Percentiles rank a stretch among this genome's conserved stretches.
Evolutionary conservation across 35 echinoderm and acorn worm species (phyloP).

Genomic region (Antedon bifida): DNA sequence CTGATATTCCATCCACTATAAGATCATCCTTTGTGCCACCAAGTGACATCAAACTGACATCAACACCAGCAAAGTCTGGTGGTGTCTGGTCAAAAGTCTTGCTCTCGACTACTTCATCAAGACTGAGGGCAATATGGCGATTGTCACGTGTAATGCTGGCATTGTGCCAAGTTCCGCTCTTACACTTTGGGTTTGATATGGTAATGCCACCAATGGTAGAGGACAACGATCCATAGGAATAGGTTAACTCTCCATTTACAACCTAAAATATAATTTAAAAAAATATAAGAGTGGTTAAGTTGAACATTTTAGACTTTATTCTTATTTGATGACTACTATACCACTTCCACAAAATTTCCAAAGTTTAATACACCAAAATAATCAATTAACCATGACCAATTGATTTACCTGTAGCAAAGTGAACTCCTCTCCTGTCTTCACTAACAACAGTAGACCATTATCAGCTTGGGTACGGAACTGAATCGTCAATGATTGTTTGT

Average conservation of each 20-base stretch:
- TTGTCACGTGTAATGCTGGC: conserved; percentile 32
- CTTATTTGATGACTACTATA: too few relatives aligned
- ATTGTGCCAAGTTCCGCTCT: conserved; percentile 66
- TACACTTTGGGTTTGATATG: background rate
- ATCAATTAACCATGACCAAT: too few relatives aligned
- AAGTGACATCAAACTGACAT: conserved; percentile 27
- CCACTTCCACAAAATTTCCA: too few relatives aligned
- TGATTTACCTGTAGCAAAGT: conserved; percentile 63
- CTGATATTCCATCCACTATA: conserved; percentile 30
- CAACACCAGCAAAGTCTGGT: conserved; percentile 63
- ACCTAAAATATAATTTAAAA: conserved; percentile 17
- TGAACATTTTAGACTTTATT: too few relatives aligned
- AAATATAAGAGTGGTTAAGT: too few relatives aligned
- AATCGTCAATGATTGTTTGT: conserved; percentile 26
- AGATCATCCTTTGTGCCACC: conserved; percentile 45
- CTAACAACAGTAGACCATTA: conserved; percentile 44
- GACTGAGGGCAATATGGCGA: conserved; percentile 21
- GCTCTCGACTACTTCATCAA: conserved; percentile 26
- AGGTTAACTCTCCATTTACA: conserved; percentile 21
- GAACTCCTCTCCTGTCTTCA: conserved; percentile 43
- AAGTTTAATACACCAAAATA: too few relatives aligned
- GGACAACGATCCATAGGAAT: conserved; percentile 33
- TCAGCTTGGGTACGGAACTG: conserved; percentile 44
- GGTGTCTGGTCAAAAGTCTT: conserved; percentile 26
- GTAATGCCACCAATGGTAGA: conserved; percentile 27